A percentile compares a stretch with the other conserved stretches of the same genome.
phyloP scores from a whole-genome alignment of 2,113 vertebrate species.

The Murina feae region DNA sequence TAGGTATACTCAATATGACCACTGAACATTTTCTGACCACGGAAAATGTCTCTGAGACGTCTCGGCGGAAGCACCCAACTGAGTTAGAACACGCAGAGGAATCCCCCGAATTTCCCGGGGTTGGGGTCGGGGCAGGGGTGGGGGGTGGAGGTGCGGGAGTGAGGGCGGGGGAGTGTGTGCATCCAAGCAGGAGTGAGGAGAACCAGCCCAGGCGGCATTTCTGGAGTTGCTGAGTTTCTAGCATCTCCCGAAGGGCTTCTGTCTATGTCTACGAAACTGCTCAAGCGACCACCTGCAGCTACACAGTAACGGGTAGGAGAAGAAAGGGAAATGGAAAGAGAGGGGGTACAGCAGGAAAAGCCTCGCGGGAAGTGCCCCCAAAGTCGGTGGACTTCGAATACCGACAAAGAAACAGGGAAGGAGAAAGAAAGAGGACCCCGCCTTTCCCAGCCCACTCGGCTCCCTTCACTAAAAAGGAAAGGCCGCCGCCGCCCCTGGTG shows the following conservation, averaged over 20 bases:
- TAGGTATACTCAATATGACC: background rate
- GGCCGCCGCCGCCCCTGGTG: background rate
- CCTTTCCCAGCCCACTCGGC: background rate
- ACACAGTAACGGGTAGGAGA: background rate
- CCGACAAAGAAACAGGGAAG: constrained; percentile 29
- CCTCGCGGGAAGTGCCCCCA: background rate
- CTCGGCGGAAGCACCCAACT: background rate
- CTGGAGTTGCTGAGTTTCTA: background rate
- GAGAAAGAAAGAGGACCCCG: constrained; percentile 14
- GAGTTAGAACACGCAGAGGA: background rate
- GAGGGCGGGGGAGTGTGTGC: background rate
- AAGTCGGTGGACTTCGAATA: background rate
- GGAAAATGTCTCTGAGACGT: background rate
- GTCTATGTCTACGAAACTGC: background rate
- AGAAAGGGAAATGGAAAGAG: background rate
- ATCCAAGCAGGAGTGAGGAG: background rate
- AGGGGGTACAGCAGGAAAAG: background rate
- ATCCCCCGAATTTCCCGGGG: background rate
- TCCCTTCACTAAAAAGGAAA: constrained; percentile 10
- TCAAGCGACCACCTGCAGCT: constrained; percentile 43
- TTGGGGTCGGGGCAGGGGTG: no score
- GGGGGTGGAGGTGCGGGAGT: no score
- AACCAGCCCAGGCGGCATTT: background rate
- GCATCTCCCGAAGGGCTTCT: background rate
- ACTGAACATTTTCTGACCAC: background rate